Evolutionary conservation across 1,140 invertebrate species (phyloP).

Genomic region (Coptotermes formosanus): DNA sequence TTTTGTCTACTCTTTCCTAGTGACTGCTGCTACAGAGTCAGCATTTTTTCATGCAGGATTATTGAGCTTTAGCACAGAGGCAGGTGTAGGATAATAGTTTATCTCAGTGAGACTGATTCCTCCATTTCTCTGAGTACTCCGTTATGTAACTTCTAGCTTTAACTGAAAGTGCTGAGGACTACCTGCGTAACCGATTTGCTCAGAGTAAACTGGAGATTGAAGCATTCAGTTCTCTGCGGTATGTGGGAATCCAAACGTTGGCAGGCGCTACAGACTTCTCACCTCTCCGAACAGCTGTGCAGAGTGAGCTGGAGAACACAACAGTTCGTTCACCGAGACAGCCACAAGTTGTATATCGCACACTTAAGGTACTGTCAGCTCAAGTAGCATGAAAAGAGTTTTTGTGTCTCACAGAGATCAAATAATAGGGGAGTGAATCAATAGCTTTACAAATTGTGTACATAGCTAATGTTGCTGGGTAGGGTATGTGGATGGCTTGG

Average conservation of each 20-base stretch:
- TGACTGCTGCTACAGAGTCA: too few relatives aligned
- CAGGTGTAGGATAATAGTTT: too few relatives aligned
- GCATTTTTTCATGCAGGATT: too few relatives aligned
- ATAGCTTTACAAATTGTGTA: too few relatives aligned
- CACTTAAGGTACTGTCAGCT: conserved; percentile 56
- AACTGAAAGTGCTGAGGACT: conserved; percentile 63
- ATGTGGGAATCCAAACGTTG: conserved; percentile 62
- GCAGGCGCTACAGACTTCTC: conserved; percentile 57
- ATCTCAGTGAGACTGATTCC: too few relatives aligned
- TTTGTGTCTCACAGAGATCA: neutral
- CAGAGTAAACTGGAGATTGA: conserved; percentile 63
- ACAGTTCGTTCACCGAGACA: conserved; percentile 65
- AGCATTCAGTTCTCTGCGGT: conserved; percentile 71
- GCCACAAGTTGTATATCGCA: conserved; percentile 63
- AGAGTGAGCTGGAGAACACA: conserved; percentile 63
- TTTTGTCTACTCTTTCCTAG: too few relatives aligned
- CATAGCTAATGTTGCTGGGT: too few relatives aligned
- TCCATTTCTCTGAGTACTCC: too few relatives aligned
- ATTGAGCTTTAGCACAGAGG: too few relatives aligned
- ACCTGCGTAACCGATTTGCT: conserved; percentile 62
- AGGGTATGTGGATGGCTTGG: too few relatives aligned
- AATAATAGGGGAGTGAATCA: neutral
- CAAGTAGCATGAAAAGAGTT: neutral
- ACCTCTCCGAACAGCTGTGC: conserved; percentile 52
- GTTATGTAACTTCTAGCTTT: conserved; percentile 35